phyloP scores from a whole-genome alignment of 2,113 vertebrate species.

The Phylloscopus trochiloides region DNA sequence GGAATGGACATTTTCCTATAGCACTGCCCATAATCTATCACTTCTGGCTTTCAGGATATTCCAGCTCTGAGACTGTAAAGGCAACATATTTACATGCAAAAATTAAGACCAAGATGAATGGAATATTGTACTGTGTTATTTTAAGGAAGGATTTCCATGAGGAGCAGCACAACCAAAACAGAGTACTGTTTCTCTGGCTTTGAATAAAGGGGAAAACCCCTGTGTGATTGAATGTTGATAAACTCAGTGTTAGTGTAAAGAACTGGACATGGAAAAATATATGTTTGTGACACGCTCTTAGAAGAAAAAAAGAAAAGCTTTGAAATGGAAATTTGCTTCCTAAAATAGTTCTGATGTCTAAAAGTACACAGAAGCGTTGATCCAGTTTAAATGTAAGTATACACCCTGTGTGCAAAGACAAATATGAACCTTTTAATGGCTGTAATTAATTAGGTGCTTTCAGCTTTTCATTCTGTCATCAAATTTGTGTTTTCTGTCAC shows the following conservation, averaged over 20 bases:
- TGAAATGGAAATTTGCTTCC: not conserved
- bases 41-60: not conserved
- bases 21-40: not conserved
- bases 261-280: not conserved
- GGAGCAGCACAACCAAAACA: not conserved
- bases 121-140: not conserved
- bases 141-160: not conserved
- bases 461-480: not conserved
- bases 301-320: not conserved
- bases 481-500: not conserved
- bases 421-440: not conserved
- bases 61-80: not conserved
- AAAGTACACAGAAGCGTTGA: not conserved
- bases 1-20: not conserved
- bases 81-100: not conserved
- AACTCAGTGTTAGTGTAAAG: not conserved
- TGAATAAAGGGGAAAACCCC: not conserved
- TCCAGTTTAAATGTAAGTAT: not conserved
- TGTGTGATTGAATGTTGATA: not conserved
- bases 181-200: not conserved
- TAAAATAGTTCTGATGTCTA: not conserved
- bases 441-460: not conserved
- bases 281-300: not conserved
- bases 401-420: not conserved
- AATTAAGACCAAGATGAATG: not conserved